These are phyloP conservation scores for Onychomys torridus DNA, from an alignment of 2,797 vertebrate species.

Conservation along the genomic window DNA sequence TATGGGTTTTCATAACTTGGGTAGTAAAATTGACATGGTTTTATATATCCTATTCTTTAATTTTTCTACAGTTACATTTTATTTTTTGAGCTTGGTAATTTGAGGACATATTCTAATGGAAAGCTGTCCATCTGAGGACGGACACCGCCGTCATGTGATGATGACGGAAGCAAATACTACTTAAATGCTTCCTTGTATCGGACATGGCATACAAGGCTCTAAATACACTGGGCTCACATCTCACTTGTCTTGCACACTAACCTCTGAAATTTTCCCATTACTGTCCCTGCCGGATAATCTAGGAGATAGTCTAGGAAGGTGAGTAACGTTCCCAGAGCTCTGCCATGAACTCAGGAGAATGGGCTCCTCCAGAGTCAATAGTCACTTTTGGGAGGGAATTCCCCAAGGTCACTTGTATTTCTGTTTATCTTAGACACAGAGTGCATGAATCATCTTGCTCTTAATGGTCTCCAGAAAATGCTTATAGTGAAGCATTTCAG, in stretches of 20 bases:
- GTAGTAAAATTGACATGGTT: neutral
- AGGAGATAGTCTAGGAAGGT: neutral
- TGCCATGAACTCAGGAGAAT: neutral
- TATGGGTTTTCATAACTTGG: neutral
- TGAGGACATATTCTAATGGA: neutral
- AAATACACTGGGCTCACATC: neutral
- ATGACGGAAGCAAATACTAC: neutral
- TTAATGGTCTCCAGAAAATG: neutral
- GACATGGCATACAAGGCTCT: neutral
- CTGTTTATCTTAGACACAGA: neutral
- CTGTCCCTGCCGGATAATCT: neutral
- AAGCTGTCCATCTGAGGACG: neutral
- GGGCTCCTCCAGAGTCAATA: neutral
- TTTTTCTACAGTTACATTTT: neutral
- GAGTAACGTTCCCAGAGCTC: neutral
- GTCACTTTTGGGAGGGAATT: neutral
- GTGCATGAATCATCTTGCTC: neutral
- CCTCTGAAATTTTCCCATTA: neutral
- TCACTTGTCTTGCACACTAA: neutral
- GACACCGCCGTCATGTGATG: neutral
- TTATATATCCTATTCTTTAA: neutral
- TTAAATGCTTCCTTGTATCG: neutral
- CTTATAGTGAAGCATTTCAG: constrained; percentile 8
- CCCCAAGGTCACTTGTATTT: neutral
- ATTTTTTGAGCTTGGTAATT: constrained; percentile 28